A percentile compares a stretch with the other conserved stretches of the same genome.
These are phyloP conservation scores for Sitophilus oryzae DNA, from an alignment of 1,140 invertebrate species.

Conservation along the genomic window DNA sequence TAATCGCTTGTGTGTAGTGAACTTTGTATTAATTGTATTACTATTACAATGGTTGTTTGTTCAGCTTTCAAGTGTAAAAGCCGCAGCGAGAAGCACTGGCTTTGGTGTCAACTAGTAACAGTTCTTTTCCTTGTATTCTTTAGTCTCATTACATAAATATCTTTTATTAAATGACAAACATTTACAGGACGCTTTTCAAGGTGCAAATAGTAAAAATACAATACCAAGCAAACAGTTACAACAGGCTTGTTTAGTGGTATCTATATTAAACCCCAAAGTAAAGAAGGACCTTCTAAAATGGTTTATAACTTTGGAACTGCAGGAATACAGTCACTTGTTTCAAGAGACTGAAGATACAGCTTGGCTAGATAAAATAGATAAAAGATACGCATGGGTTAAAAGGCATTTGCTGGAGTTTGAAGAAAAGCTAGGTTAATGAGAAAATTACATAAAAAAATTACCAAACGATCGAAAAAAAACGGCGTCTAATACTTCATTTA, in stretches of 20 bases:
- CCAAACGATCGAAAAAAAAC: too few species aligned
- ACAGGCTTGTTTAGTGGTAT: constrained; percentile 90
- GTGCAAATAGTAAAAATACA: constrained; percentile 64
- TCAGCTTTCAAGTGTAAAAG: too few species aligned
- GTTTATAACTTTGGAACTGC: constrained; percentile 84
- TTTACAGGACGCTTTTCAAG: constrained; percentile 69
- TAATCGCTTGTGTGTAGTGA: too few species aligned
- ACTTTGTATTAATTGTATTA: too few species aligned
- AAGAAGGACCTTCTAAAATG: constrained; percentile 85
- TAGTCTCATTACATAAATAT: neutral
- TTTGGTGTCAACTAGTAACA: too few species aligned
- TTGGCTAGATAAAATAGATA: constrained; percentile 95
- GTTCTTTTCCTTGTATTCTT: too few species aligned
- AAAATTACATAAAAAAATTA: too few species aligned
- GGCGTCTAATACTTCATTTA: too few species aligned
- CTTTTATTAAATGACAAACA: neutral
- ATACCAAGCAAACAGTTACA: constrained; percentile 67
- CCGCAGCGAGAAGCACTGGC: too few species aligned
- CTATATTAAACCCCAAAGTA: constrained; percentile 84
- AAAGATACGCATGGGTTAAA: constrained; percentile 95
- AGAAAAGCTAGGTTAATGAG: constrained; percentile 64
- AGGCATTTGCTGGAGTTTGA: constrained; percentile 94
- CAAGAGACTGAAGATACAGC: constrained; percentile 91
- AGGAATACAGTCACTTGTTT: constrained; percentile 93
- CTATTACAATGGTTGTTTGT: too few species aligned